Conservation (phyloP, 1,140 invertebrate genomes). For the Maconellicoccus hirsutus region DNA sequence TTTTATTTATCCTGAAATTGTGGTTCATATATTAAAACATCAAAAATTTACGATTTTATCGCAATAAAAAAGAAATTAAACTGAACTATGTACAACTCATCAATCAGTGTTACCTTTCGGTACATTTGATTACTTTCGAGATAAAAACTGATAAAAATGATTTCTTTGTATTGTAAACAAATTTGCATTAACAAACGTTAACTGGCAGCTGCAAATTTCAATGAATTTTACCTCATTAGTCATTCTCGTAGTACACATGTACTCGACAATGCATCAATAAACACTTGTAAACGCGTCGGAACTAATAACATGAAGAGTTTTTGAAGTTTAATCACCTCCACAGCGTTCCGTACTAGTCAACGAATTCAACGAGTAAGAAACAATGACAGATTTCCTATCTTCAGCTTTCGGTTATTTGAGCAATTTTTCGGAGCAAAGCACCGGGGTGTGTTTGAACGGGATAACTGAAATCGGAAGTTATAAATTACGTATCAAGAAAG, state of each 20-base stretch:
- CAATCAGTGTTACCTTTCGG: too few relatives aligned
- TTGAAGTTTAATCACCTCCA: not conserved
- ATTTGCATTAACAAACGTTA: not conserved
- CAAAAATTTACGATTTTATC: too few relatives aligned
- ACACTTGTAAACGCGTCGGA: not conserved
- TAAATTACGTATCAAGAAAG: slow-evolving; percentile 74
- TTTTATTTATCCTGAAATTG: too few relatives aligned
- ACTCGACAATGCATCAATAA: not conserved
- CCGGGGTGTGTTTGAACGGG: slow-evolving; percentile 83
- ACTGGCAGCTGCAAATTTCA: too few relatives aligned
- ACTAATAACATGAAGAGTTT: not conserved
- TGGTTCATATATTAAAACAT: too few relatives aligned
- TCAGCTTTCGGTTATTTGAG: slow-evolving; percentile 76
- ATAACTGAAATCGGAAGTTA: slow-evolving; percentile 75
- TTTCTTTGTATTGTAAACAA: not conserved
- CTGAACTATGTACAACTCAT: too few relatives aligned
- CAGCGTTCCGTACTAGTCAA: not conserved
- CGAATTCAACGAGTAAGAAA: slow-evolving; percentile 27
- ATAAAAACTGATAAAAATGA: not conserved
- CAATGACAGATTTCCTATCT: slow-evolving; percentile 78
- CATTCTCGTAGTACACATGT: not conserved
- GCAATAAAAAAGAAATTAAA: too few relatives aligned
- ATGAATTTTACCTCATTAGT: not conserved
- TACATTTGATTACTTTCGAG: too few relatives aligned
- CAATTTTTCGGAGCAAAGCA: slow-evolving; percentile 38